Evolutionary conservation across 2,888 invertebrate species (phyloP), one percentile per base, ranked within the genome.

Genomic region (Polietes domitor): DNA sequence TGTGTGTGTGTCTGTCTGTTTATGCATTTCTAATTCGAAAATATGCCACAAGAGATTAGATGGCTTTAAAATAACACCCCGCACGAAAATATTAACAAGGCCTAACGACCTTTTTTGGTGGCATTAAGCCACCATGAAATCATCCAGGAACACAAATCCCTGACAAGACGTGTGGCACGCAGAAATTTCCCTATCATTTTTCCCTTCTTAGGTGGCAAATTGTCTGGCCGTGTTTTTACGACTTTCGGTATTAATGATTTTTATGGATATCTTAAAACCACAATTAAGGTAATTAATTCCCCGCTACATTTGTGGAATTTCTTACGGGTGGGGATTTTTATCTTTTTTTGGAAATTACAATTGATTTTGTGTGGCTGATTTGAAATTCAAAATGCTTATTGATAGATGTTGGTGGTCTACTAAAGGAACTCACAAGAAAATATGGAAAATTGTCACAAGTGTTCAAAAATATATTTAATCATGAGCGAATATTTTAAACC

Each of bases 21-120:
- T 58, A 24, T 12, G 24, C 26, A 58, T 53, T 53, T 53, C n/a
- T 55, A 55, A 55, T 55, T 17, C 21, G 53, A 55, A 55, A 55
- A 53, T 61, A 70, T 76, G 75, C 68, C 82, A 72, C 75, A 79
- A 79, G 65, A 82, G 82, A 82, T 82, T 82, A 82, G 76, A 72
- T 68, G 72, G 47, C 43, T 71, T 78, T 55, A 71, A 78, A 75
- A 63, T 71, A 82, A 75, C 70, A 72, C 32, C 53, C 70, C 17
- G 10, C 15, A 24, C 32, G 17, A 63, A 26, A 32, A 76, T 32
- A 76, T 65, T 65, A 58, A 70, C 43, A 71, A 28, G 58, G 50
- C 71, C 71, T 75, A n/a, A 65, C 55, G 55, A 80, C 68, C 65
- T 72, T 68, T 65, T 70, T 5, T 37, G 37, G 1, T 4, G 17